These are phyloP conservation scores for Thymelicus sylvestris DNA, from an alignment of 2,888 invertebrate species.

Conservation along the genomic window DNA sequence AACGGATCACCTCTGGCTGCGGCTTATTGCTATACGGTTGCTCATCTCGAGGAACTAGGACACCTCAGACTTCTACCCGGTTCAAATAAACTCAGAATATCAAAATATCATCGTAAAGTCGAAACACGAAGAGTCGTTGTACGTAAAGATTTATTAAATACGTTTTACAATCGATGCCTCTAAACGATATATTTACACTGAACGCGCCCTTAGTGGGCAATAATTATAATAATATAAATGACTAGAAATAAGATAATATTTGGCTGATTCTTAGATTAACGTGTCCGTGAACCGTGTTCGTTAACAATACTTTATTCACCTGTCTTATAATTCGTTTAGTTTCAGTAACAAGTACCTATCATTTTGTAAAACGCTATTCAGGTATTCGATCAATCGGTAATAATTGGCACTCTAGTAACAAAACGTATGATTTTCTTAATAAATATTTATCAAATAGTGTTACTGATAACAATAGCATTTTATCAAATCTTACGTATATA, in stretches of 20 bases:
- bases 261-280: conserved; percentile 52
- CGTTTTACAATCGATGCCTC: conserved; percentile 46
- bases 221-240: conserved; percentile 47
- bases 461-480: conserved; percentile 28
- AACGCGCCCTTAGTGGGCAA: conserved; percentile 40
- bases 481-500: conserved; percentile 26
- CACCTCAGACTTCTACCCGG: conserved; percentile 47
- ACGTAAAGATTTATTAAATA: conserved; percentile 52
- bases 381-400: conserved; percentile 23
- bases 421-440: conserved; percentile 35
- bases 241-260: conserved; percentile 53
- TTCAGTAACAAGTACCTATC: conserved; percentile 45
- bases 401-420: conserved; percentile 37
- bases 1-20: conserved; percentile 65
- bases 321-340: conserved; percentile 77
- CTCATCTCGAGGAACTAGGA: conserved; percentile 45
- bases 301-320: conserved; percentile 62
- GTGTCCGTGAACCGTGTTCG: conserved; percentile 46
- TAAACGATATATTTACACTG: conserved; percentile 51
- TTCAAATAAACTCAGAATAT: conserved; percentile 70
- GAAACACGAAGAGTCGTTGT: conserved; percentile 69
- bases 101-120: conserved; percentile 70
- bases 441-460: conserved; percentile 33
- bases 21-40: conserved; percentile 69
- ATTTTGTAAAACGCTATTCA: conserved; percentile 30